These are phyloP conservation scores for Fistularia tabacaria DNA, from an alignment of 2,797 vertebrate genomes.

Conservation along the genomic window DNA sequence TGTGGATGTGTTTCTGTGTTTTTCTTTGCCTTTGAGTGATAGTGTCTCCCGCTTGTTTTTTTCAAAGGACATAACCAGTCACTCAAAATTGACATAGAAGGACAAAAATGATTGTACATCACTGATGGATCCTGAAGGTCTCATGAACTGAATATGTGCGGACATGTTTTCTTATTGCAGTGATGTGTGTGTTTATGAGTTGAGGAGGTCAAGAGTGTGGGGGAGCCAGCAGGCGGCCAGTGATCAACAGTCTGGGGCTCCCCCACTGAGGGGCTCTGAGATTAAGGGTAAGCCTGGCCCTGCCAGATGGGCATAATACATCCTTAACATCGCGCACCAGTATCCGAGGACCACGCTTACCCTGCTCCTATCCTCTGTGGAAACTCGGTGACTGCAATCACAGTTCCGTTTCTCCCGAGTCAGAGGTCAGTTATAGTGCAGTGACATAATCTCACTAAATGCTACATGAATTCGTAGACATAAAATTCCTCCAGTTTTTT, in stretches of 20 bases:
- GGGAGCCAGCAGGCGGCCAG: constrained; percentile 80
- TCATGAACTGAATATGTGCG: constrained; percentile 13
- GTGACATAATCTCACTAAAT: constrained; percentile 3
- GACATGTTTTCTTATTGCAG: constrained; percentile 38
- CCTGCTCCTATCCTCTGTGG: constrained; percentile 21
- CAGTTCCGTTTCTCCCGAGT: background rate
- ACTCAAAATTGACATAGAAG: constrained; percentile 18
- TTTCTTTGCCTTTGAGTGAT: constrained; percentile 30
- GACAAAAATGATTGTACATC: constrained; percentile 8
- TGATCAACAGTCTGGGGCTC: constrained; percentile 90
- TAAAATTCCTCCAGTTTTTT: background rate
- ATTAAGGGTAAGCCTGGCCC: constrained; percentile 93
- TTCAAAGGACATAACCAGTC: constrained; percentile 7
- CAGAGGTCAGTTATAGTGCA: constrained; percentile 20
- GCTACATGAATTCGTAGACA: background rate
- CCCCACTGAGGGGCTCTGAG: constrained; percentile 90
- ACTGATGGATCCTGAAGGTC: constrained; percentile 3
- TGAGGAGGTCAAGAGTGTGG: constrained; percentile 55
- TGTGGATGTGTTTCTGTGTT: constrained; percentile 34
- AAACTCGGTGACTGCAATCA: constrained; percentile 15
- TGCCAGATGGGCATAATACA: constrained; percentile 87
- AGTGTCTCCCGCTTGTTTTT: constrained; percentile 36
- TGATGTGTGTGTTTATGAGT: constrained; percentile 36
- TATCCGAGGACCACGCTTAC: constrained; percentile 23
- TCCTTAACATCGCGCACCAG: constrained; percentile 50